A percentile compares a stretch with the other conserved stretches of the same genome.
phyloP scores from a whole-genome alignment of 2,113 vertebrate species.

The Syngnathus floridae region DNA sequence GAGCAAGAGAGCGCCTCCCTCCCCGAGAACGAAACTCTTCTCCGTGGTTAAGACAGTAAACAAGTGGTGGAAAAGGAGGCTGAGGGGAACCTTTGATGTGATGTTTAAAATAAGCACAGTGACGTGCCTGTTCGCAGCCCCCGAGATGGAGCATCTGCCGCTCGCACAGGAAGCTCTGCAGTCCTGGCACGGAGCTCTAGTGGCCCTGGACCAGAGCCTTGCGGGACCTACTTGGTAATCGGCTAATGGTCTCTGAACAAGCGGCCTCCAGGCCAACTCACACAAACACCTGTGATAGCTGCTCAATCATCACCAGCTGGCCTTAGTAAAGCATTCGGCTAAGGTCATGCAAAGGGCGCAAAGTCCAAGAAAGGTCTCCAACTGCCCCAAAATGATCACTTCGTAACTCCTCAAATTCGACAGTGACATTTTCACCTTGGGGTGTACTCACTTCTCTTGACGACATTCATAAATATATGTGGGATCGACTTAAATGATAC shows the following conservation, averaged over 20 bases:
- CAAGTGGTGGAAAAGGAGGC: slow-evolving; percentile 39
- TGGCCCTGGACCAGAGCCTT: slow-evolving; percentile 42
- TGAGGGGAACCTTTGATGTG: slow-evolving; percentile 55
- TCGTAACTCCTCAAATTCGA: no score
- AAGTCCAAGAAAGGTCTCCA: not conserved
- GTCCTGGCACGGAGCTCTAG: slow-evolving; percentile 49
- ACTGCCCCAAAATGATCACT: no score
- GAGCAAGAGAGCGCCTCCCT: slow-evolving; percentile 15
- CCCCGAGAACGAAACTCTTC: slow-evolving; percentile 36
- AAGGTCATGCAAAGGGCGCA: slow-evolving; percentile 56
- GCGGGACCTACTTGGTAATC: slow-evolving; percentile 38
- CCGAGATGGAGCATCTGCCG: slow-evolving; percentile 16
- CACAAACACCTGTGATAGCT: slow-evolving; percentile 52
- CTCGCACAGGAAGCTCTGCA: slow-evolving; percentile 51
- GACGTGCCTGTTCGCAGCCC: slow-evolving; percentile 40
- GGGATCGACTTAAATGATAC: no score
- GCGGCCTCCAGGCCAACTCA: slow-evolving; percentile 38
- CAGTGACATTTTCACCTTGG: no score
- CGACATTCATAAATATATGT: no score
- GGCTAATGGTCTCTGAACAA: slow-evolving; percentile 57
- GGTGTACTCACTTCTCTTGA: no score
- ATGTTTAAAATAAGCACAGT: slow-evolving; percentile 54
- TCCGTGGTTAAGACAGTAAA: slow-evolving; percentile 53
- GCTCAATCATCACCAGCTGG: slow-evolving; percentile 57
- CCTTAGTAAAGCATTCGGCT: slow-evolving; percentile 38